These are phyloP conservation scores for Propithecus coquereli DNA, from an alignment of 2,113 vertebrate genomes.

Conservation along the genomic window DNA sequence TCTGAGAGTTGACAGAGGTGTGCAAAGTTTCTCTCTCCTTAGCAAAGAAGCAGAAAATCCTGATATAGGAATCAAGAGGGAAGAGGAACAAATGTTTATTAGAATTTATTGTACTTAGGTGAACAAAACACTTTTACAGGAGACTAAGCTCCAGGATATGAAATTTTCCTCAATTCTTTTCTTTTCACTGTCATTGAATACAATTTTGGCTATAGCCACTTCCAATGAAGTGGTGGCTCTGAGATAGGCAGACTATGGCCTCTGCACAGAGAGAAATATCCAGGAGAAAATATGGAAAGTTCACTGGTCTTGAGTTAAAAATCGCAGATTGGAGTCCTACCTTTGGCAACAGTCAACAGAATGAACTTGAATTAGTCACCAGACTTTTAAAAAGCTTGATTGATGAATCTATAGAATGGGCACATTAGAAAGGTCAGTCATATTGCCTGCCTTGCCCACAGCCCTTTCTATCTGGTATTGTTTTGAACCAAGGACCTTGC, in stretches of 20 bases:
- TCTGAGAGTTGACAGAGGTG: background rate
- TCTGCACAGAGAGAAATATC: background rate
- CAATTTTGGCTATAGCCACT: background rate
- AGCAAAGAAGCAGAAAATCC: background rate
- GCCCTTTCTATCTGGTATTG: background rate
- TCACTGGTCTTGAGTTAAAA: background rate
- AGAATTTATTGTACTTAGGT: background rate
- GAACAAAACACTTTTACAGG: background rate
- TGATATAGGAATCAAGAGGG: background rate
- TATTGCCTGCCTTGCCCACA: background rate
- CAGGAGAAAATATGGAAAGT: background rate
- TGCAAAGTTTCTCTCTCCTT: background rate
- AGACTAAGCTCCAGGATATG: background rate
- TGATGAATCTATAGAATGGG: background rate
- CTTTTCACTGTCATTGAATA: background rate
- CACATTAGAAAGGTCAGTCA: background rate
- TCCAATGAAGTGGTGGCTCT: background rate
- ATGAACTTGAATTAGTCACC: background rate
- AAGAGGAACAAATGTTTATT: slow-evolving; percentile 13
- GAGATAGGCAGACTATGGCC: background rate
- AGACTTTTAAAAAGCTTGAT: background rate
- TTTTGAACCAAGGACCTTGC: background rate
- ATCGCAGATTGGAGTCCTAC: background rate
- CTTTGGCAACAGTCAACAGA: background rate
- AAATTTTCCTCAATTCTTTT: background rate